These are phyloP conservation scores for Epizoanthus ramosus DNA, from an alignment of 92 coral and sea anemone species.

Conservation along the genomic window DNA sequence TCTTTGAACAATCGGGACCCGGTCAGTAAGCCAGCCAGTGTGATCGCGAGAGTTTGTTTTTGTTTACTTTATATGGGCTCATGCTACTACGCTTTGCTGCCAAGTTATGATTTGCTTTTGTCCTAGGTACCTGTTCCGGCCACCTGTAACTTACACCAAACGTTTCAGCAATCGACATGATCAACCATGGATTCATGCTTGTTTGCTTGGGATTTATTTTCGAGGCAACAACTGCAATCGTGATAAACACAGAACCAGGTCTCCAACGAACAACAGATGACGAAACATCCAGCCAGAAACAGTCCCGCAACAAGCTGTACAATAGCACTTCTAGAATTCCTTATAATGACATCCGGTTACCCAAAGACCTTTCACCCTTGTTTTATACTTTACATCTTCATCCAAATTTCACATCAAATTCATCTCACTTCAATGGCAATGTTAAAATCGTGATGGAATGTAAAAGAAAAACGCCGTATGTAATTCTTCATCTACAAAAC, in stretches of 20 bases:
- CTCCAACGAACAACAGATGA: background rate
- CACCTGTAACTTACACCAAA: slow-evolving; percentile 22
- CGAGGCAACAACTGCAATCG: background rate
- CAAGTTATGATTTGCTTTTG: no score
- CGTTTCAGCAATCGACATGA: background rate
- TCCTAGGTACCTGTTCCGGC: background rate
- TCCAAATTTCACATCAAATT: slow-evolving; percentile 68
- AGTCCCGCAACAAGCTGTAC: background rate
- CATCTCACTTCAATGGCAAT: slow-evolving; percentile 66
- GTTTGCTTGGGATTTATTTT: background rate
- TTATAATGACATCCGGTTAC: slow-evolving; percentile 72
- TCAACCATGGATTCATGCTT: background rate
- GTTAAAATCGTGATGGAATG: slow-evolving; percentile 67
- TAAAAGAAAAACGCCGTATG: slow-evolving; percentile 57
- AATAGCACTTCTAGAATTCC: slow-evolving; percentile 35
- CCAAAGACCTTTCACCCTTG: slow-evolving; percentile 69
- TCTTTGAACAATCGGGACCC: no score
- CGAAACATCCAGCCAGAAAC: background rate
- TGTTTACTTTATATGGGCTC: no score
- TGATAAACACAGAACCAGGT: no score
- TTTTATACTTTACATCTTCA: slow-evolving; percentile 68
- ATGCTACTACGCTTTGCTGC: no score
- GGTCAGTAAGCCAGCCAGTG: no score
- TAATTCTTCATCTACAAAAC: slow-evolving; percentile 69
- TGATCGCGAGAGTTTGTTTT: no score